Conservation (phyloP, 2,113 vertebrate genomes). For the Malurus elegans region DNA sequence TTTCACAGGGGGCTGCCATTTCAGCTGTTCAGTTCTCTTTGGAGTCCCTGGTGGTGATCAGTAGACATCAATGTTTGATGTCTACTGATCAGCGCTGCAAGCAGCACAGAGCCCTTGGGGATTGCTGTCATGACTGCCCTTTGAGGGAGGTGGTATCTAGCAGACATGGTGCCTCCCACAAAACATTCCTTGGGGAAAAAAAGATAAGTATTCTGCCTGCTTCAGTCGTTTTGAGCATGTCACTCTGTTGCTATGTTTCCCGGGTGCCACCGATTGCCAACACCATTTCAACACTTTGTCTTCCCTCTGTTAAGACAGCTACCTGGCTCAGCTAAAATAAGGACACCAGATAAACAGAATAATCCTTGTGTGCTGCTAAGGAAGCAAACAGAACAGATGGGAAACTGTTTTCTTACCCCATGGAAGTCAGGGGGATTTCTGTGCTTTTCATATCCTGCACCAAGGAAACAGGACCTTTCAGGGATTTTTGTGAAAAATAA, state of each 20-base stretch:
- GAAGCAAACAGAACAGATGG: neutral
- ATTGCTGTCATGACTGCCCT: neutral
- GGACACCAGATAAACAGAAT: neutral
- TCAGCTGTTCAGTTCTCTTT: neutral
- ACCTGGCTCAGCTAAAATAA: slow-evolving; percentile 1
- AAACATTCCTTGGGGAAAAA: neutral
- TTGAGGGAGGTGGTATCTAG: neutral
- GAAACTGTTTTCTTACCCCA: neutral
- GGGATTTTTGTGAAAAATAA: neutral
- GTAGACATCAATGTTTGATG: too few species aligned
- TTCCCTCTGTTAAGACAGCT: neutral
- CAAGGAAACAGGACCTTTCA: neutral
- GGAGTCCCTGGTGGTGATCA: neutral
- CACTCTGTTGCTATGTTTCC: neutral
- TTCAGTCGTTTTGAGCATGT: neutral
- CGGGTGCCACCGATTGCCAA: accelerated
- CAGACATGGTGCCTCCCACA: neutral
- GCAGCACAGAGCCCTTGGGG: neutral
- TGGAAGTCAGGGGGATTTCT: neutral
- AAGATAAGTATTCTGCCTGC: neutral
- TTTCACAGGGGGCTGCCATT: neutral
- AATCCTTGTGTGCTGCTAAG: neutral
- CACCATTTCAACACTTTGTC: neutral
- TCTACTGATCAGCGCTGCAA: neutral
- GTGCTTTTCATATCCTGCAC: neutral